These are phyloP conservation scores for honey bee (Apis mellifera) DNA, from an alignment of 1,140 invertebrate species.

Conservation along the genomic window Amel_HAv3.1 CM009943.2:4805501-4806000, in stretches of 20 bases:
- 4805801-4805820: slow-evolving; percentile 7
- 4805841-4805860: not conserved
- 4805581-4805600: too few relatives aligned
- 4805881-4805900: not conserved
- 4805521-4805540: too few relatives aligned
- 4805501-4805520: too few relatives aligned
- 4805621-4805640: too few relatives aligned
- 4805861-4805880: not conserved
- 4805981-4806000: not conserved
- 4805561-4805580: too few relatives aligned
- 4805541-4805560: too few relatives aligned
- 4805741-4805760: not conserved
- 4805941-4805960: not conserved
- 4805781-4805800: not conserved
- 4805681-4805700: not conserved
- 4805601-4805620: too few relatives aligned
- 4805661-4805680: too few relatives aligned
- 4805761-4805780: too few relatives aligned
- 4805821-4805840: not conserved
- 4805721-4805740: not conserved
- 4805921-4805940: slow-evolving; percentile 7
- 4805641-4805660: too few relatives aligned
- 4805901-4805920: slow-evolving; percentile 1
- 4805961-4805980: not conserved
- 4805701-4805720: not conserved